These are phyloP conservation scores for Pocillopora verrucosa DNA, from an alignment of 64 coral and sea anemone species.

Conservation along the genomic window DNA sequence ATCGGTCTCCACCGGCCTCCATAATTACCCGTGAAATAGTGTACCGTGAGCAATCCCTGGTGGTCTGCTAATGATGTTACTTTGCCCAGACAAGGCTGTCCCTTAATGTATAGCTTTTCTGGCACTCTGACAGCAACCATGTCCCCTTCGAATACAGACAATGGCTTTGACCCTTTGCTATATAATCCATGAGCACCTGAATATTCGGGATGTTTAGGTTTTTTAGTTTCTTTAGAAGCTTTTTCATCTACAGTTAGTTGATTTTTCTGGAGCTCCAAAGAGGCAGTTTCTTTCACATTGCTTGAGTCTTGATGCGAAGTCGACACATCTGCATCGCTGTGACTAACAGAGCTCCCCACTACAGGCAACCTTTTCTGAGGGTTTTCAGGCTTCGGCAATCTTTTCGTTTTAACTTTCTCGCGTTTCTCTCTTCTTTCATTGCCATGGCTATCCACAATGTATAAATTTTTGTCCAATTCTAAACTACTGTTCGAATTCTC, in stretches of 20 bases:
- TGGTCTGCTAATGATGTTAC: slow-evolving; percentile 60
- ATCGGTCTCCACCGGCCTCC: slow-evolving; percentile 85
- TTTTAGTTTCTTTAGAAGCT: background rate
- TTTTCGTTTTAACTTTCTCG: background rate
- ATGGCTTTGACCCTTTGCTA: background rate
- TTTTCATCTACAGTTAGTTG: background rate
- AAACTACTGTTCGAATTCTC: slow-evolving; percentile 5
- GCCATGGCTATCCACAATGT: slow-evolving; percentile 8
- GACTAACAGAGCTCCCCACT: background rate
- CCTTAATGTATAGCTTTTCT: slow-evolving; percentile 91
- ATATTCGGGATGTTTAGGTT: background rate
- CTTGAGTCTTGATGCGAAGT: background rate
- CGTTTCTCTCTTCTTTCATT: background rate
- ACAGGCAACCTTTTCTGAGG: background rate
- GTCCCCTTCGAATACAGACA: slow-evolving; percentile 73
- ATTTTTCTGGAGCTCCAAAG: background rate
- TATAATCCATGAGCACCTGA: background rate
- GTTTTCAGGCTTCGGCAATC: slow-evolving; percentile 15
- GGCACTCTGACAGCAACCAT: slow-evolving; percentile 90
- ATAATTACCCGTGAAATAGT: slow-evolving; percentile 92
- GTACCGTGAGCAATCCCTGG: slow-evolving; percentile 73
- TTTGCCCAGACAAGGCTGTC: slow-evolving; percentile 94
- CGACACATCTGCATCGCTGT: background rate
- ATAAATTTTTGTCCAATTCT: slow-evolving; percentile 12
- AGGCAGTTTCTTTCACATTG: background rate